Conservation (phyloP, 2,888 invertebrate species). For the Tetranychus truncatus region DNA sequence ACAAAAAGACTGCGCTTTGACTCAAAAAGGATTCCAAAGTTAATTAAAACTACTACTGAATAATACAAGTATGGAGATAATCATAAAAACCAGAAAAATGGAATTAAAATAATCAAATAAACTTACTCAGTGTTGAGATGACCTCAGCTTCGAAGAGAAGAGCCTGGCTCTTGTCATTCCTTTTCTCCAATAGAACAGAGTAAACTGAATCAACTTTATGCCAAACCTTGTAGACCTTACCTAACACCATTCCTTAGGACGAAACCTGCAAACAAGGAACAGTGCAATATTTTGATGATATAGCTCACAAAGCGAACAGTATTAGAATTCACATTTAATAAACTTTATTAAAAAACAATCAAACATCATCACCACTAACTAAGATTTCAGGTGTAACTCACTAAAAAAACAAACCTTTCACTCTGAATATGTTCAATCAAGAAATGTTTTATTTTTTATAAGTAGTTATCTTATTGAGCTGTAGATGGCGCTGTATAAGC, state of each 20-base stretch:
- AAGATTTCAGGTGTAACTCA: too few species aligned
- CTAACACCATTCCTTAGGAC: constrained; percentile 60
- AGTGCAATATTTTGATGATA: background rate
- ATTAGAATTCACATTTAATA: too few species aligned
- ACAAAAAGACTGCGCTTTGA: background rate
- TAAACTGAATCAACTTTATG: constrained; percentile 73
- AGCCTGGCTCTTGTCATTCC: constrained; percentile 57
- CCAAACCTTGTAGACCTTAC: constrained; percentile 72
- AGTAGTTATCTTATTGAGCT: too few species aligned
- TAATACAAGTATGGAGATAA: background rate
- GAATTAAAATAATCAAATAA: background rate
- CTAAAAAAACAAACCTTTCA: too few species aligned
- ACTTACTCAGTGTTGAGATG: constrained; percentile 60
- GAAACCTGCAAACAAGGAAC: background rate
- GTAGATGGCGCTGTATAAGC: too few species aligned
- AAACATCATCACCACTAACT: too few species aligned
- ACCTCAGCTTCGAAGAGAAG: constrained; percentile 80
- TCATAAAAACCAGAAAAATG: background rate
- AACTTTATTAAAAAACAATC: too few species aligned
- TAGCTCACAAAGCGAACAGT: too few species aligned
- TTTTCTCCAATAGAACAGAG: constrained; percentile 70
- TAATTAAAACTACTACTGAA: background rate
- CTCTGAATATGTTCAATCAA: too few species aligned
- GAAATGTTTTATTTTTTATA: too few species aligned
- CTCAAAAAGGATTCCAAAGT: background rate